Conservation (phyloP, 2,888 invertebrate genomes). For the Lysandra bellargus region DNA sequence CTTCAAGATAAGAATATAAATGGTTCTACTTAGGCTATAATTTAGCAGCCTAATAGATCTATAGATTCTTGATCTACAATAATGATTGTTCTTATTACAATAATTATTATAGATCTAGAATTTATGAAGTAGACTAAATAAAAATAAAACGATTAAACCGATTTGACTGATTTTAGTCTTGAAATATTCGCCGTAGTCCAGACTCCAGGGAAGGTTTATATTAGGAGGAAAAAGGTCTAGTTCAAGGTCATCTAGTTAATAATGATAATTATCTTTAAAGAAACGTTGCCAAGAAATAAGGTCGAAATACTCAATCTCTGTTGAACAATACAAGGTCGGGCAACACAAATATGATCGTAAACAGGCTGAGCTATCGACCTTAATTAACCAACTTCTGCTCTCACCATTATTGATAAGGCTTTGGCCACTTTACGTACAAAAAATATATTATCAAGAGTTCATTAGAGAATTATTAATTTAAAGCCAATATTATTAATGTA, state of each 20-base stretch:
- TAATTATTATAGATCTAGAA: neutral
- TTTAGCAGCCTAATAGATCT: neutral
- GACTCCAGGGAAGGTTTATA: too few relatives aligned
- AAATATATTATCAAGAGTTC: too few relatives aligned
- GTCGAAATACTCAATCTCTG: too few relatives aligned
- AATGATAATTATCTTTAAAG: neutral
- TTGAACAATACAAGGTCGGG: neutral
- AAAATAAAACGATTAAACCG: too few relatives aligned
- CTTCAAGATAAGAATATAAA: neutral
- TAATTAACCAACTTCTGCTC: conserved; percentile 1
- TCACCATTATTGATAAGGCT: neutral
- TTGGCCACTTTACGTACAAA: neutral
- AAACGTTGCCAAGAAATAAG: neutral
- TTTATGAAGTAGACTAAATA: neutral
- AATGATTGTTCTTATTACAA: neutral
- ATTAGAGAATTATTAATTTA: too few relatives aligned
- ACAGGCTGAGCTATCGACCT: neutral
- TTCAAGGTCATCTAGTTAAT: too few relatives aligned
- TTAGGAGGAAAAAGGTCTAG: too few relatives aligned
- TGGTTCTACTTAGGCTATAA: neutral
- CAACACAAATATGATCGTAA: neutral
- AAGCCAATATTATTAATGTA: too few relatives aligned
- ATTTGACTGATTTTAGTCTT: too few relatives aligned
- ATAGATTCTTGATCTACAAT: neutral
- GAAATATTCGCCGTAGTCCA: too few relatives aligned